Evolutionary conservation across 2,797 vertebrate species (phyloP).

Genomic region (Anguilla pacifica): DNA sequence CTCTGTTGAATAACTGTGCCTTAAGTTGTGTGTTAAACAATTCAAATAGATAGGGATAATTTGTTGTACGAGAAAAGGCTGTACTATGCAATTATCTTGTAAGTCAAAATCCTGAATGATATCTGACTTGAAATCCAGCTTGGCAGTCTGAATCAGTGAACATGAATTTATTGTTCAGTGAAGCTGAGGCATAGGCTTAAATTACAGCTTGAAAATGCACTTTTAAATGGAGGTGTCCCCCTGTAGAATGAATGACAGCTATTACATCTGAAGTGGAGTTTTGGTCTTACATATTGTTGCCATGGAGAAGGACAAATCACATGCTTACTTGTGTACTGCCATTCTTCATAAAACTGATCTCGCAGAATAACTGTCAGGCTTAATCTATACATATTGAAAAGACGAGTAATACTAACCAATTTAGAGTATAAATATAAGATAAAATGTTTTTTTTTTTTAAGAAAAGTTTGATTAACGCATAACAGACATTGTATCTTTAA

Average conservation of each 20-base stretch:
- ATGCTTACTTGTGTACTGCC: neutral
- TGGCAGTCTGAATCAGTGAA: constrained; percentile 32
- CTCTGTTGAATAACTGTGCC: constrained; percentile 47
- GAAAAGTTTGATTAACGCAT: neutral
- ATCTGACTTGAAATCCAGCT: neutral
- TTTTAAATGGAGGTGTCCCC: neutral
- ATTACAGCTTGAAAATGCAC: neutral
- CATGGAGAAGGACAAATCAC: neutral
- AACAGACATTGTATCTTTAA: too few relatives aligned
- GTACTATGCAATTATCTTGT: constrained; percentile 22
- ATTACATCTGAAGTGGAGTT: neutral
- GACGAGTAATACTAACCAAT: neutral
- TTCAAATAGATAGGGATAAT: neutral
- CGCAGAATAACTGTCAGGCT: neutral
- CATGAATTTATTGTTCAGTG: constrained; percentile 32
- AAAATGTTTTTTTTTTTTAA: neutral
- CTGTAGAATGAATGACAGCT: neutral
- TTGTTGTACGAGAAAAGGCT: neutral
- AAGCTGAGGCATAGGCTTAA: neutral
- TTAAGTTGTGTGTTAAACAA: too few relatives aligned
- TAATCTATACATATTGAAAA: neutral
- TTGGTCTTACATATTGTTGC: neutral
- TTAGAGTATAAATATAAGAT: neutral
- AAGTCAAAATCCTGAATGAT: constrained; percentile 35
- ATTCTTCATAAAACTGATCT: neutral